These are phyloP conservation scores for Pristionchus pacificus DNA, from an alignment of 1,140 invertebrate species.

Conservation along the genomic window DNA sequence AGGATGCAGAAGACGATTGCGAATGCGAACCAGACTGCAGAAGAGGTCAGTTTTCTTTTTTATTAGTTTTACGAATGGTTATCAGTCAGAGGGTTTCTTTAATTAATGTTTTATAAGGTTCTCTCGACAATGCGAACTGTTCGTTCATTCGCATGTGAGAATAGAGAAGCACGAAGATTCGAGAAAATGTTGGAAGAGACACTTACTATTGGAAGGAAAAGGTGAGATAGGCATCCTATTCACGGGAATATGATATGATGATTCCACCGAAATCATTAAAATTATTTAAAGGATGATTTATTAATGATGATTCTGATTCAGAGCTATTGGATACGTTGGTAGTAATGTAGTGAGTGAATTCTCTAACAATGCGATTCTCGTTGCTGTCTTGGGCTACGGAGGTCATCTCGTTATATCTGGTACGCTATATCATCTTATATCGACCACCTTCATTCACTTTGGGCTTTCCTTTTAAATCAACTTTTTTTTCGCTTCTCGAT, in stretches of 20 bases:
- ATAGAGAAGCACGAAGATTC: constrained; percentile 37
- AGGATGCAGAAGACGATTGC: constrained; percentile 53
- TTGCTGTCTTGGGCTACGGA: constrained; percentile 49
- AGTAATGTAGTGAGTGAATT: constrained; percentile 43
- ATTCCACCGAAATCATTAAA: no score
- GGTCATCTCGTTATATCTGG: constrained; percentile 42
- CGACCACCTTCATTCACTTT: no score
- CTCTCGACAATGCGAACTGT: constrained; percentile 43
- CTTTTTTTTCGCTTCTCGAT: no score
- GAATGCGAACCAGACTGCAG: constrained; percentile 55
- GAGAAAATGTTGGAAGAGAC: constrained; percentile 20
- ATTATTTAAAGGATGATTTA: no score
- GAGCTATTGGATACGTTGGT: constrained; percentile 35
- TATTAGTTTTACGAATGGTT: no score
- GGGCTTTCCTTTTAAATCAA: no score
- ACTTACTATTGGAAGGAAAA: constrained; percentile 18
- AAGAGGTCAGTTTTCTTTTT: constrained; percentile 41
- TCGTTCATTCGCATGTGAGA: constrained; percentile 47
- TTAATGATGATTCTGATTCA: neutral
- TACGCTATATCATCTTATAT: no score
- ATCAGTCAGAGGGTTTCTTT: neutral
- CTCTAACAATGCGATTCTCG: constrained; percentile 42
- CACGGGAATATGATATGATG: no score
- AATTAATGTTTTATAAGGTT: neutral
- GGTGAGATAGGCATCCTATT: no score